Percentiles rank a stretch among this genome's conserved stretches.
These are phyloP conservation scores for Psittacus erithacus DNA, from an alignment of 2,113 vertebrate species.

Conservation along the genomic window DNA sequence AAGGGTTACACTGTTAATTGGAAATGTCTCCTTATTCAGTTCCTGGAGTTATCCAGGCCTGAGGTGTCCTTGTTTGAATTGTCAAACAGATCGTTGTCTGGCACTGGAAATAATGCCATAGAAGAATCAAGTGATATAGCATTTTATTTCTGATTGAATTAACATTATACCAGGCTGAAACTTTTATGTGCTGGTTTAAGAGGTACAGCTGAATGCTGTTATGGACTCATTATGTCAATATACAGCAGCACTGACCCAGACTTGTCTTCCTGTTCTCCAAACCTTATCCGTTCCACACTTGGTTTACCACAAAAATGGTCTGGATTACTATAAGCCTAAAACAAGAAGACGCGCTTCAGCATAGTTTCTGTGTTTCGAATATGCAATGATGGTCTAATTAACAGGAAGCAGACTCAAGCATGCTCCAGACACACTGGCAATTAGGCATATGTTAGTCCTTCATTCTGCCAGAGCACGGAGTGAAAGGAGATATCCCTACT, in stretches of 20 bases:
- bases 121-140: neutral
- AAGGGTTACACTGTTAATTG: rapidly evolving
- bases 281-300: neutral
- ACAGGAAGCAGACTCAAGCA: constrained; percentile 34
- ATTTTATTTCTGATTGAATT: constrained; percentile 22
- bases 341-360: neutral
- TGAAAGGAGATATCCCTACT: neutral
- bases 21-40: neutral
- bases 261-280: neutral
- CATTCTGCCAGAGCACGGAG: neutral
- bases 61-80: neutral
- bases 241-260: neutral
- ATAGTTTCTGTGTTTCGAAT: neutral
- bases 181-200: neutral
- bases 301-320: constrained; percentile 13
- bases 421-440: neutral
- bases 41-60: neutral
- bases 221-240: constrained; percentile 1
- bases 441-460: neutral
- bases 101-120: neutral
- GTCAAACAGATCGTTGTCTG: neutral
- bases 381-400: neutral
- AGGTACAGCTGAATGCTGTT: neutral
- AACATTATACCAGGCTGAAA: neutral
- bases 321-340: neutral